Conservation (phyloP, 2,888 invertebrate genomes). For the Diabrotica balteata region DNA sequence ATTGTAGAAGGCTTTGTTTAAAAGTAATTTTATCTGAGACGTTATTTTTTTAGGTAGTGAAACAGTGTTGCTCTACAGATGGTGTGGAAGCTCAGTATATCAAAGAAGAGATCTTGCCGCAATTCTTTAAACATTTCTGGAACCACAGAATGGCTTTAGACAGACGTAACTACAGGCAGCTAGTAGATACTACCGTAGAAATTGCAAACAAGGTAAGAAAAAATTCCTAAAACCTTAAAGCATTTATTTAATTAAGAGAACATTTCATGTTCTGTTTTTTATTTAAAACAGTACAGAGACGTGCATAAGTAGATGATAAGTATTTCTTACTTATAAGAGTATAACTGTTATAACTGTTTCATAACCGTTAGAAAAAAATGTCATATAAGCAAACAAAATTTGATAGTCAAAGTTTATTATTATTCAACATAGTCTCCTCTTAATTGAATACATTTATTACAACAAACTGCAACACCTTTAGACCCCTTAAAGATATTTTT, state of each 20-base stretch:
- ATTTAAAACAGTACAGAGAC: background rate
- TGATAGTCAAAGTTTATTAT: no score
- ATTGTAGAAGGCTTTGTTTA: no score
- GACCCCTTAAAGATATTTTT: no score
- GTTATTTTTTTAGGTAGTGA: conserved; percentile 73
- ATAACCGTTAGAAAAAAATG: no score
- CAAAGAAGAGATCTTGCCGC: conserved; percentile 97
- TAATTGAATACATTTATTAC: no score
- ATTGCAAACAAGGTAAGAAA: conserved; percentile 87
- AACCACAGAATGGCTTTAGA: conserved; percentile 99
- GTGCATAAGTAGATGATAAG: no score
- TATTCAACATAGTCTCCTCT: no score
- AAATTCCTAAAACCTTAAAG: background rate
- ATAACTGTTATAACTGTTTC: no score
- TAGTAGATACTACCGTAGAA: conserved; percentile 99
- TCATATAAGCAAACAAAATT: no score
- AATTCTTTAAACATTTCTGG: conserved; percentile 99
- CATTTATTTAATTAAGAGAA: background rate
- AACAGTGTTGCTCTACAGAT: conserved; percentile 99
- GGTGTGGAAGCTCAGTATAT: conserved; percentile 99
- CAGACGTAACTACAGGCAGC: conserved; percentile 94
- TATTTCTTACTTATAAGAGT: no score
- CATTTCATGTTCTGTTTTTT: background rate
- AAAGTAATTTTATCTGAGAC: background rate
- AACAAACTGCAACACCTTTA: no score